Base-by-base conservation (phyloP, 1,140 invertebrate genomes). In the Drosophila novamexicana region DNA sequence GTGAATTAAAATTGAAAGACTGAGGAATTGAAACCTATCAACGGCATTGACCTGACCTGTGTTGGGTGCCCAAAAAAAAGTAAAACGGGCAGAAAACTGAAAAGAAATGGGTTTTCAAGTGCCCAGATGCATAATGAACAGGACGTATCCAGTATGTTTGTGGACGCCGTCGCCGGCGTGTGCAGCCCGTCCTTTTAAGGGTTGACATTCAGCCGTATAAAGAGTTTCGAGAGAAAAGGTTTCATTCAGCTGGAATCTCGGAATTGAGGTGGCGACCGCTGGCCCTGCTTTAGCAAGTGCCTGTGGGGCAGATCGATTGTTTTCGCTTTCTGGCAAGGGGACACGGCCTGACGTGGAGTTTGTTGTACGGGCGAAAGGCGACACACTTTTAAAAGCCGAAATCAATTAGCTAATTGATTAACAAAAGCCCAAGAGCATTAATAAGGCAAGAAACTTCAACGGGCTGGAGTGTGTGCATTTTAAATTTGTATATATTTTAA, bases 401-500 rank as follows among this genome's bases (percentile, higher is more conserved):
- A 86, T 89, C 83, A 86, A 88, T 86, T 86, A 86, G 83, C 82
- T 86, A 86, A 86, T 86, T 86, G 83, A 86, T 71, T 82, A 83
- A 88, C 83, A 74, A 86, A 79, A 52, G 69, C 64, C 62, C 63
- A 68, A 66, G 52, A 45, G 62, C 57, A 49, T 45, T n/a, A 58
- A 44, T 52, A 16, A 53, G 14, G 22, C 1, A 12, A 14, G n/a
- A 0, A 14, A 7, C 40, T 42, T 14, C 6, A 42, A 14, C 39
- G n/a, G 10, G 7, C 50, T 8, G 34, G 22, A 22, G 1, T 37
- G 0, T 37, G 7, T 37, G 7, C 7, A 39, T 12, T 4, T 10
- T 0, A 39, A 10, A 39, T 39, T 12, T 10, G 3, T 12, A 12
- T 39, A 39, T 1, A 39, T 10, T 39, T 8, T 0, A 14, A 12